Percentiles rank a stretch among this genome's conserved stretches.
phyloP scores from a whole-genome alignment of 2,888 invertebrate genomes.

The Pediacus dermestoides region DNA sequence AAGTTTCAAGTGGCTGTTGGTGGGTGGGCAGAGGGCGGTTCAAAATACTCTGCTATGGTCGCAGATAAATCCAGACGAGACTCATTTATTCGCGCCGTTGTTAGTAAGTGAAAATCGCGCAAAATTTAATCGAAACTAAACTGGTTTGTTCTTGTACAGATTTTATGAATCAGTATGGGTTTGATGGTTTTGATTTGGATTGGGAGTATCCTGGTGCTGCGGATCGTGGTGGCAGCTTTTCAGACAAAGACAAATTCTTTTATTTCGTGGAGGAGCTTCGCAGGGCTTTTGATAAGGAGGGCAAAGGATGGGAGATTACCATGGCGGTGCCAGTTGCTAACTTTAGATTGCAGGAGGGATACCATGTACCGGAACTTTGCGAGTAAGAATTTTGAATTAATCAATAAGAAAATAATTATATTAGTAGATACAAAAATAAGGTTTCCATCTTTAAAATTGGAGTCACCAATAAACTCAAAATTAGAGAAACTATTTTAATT shows the following conservation, averaged over 20 bases:
- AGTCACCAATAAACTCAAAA: too few species aligned
- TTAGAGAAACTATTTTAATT: too few species aligned
- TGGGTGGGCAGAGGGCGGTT: slow-evolving; percentile 88
- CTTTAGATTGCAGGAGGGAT: slow-evolving; percentile 83
- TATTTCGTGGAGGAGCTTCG: slow-evolving; percentile 78
- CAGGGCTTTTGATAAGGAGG: slow-evolving; percentile 71
- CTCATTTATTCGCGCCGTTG: slow-evolving; percentile 70
- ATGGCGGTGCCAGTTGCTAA: slow-evolving; percentile 87
- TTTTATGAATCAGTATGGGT: slow-evolving; percentile 72
- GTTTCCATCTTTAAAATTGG: too few species aligned
- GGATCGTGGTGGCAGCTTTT: slow-evolving; percentile 78
- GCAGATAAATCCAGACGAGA: slow-evolving; percentile 64
- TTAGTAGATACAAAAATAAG: too few species aligned
- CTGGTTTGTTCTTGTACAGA: slow-evolving; percentile 46
- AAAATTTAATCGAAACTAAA: neutral
- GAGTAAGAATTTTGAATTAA: slow-evolving; percentile 60
- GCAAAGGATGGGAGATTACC: slow-evolving; percentile 80
- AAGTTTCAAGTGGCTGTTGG: slow-evolving; percentile 81
- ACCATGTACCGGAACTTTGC: slow-evolving; percentile 86
- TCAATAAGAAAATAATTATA: too few species aligned
- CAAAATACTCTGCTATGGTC: slow-evolving; percentile 82
- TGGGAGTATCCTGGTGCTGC: slow-evolving; percentile 91
- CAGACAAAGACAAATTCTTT: slow-evolving; percentile 79
- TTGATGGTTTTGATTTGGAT: slow-evolving; percentile 84
- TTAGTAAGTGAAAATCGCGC: slow-evolving; percentile 52